Percentiles rank a stretch among this genome's conserved stretches.
Evolutionary conservation across 1,140 invertebrate species (phyloP).

Genomic region (Neoseiulus cucumeris): DNA sequence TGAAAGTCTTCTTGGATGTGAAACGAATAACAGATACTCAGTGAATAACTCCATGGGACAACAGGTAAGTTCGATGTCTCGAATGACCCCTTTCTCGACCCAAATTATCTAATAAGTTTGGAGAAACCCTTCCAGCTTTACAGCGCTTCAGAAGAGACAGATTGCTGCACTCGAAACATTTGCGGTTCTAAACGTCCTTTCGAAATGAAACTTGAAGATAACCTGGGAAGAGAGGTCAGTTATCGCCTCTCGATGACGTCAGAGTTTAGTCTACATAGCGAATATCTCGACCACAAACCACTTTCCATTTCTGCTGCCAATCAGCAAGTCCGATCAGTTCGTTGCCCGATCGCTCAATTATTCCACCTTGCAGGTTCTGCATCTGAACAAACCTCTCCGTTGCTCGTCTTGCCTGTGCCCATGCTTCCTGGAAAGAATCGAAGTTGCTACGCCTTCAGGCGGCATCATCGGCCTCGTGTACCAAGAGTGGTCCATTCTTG

Average conservation of each 20-base stretch:
- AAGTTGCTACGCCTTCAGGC: slow-evolving; percentile 30
- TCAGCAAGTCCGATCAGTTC: too few species aligned
- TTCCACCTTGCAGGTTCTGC: too few species aligned
- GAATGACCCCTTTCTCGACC: too few species aligned
- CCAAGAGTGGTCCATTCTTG: slow-evolving; percentile 60
- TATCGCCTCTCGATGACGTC: too few species aligned
- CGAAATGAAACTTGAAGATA: slow-evolving; percentile 64
- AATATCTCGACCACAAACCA: too few species aligned
- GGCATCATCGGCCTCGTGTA: slow-evolving; percentile 49
- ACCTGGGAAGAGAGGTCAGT: slow-evolving; percentile 45
- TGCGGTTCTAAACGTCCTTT: slow-evolving; percentile 56
- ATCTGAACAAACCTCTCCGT: too few species aligned
- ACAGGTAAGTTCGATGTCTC: slow-evolving; percentile 39
- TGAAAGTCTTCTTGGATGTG: slow-evolving; percentile 48
- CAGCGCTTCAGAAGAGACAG: slow-evolving; percentile 36
- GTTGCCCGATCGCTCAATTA: too few species aligned
- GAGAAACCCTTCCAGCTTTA: slow-evolving; percentile 9
- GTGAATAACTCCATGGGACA: slow-evolving; percentile 49
- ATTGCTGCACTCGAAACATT: slow-evolving; percentile 51
- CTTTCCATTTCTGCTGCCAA: too few species aligned
- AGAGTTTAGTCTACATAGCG: too few species aligned
- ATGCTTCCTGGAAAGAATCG: too few species aligned
- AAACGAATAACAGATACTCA: slow-evolving; percentile 67
- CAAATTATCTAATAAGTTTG: not conserved
- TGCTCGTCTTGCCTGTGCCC: too few species aligned